phyloP scores from a whole-genome alignment of 2,888 invertebrate species.

The Acrobasis consociella region DNA sequence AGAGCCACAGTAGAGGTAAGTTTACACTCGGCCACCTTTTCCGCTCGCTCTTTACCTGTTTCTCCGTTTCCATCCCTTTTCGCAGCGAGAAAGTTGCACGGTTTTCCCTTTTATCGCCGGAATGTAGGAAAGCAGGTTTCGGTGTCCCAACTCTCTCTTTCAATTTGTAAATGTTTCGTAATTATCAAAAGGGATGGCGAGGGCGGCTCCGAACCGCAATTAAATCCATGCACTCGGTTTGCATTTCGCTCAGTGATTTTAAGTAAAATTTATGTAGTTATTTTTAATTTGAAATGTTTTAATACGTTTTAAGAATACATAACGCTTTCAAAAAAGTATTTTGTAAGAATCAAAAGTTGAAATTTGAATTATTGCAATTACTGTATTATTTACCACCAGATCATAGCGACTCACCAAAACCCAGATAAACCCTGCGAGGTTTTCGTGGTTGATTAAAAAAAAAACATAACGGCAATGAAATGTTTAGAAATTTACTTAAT shows the following conservation, averaged over 20 bases:
- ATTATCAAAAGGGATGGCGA: conserved; percentile 49
- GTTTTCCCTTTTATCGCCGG: conserved; percentile 80
- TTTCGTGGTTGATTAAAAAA: no score
- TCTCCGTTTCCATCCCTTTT: conserved; percentile 54
- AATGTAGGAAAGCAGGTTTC: conserved; percentile 79
- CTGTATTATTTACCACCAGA: no score
- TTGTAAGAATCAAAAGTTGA: no score
- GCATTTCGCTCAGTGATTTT: background rate
- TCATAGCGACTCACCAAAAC: no score
- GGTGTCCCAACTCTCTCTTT: conserved; percentile 79
- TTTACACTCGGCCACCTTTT: conserved; percentile 60
- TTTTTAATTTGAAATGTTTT: no score
- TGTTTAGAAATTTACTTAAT: no score
- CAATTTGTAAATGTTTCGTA: conserved; percentile 67
- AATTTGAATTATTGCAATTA: no score
- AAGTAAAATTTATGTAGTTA: no score
- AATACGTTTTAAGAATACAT: no score
- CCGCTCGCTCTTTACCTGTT: conserved; percentile 49
- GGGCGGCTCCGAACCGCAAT: conserved; percentile 27
- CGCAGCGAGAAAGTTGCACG: conserved; percentile 51
- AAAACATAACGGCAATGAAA: no score
- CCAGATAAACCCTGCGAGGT: no score
- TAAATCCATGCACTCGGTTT: conserved; percentile 9
- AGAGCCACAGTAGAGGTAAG: conserved; percentile 70
- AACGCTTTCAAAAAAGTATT: no score